Base-by-base conservation (phyloP, 2,797 vertebrate genomes). In the Holocentrus rufus region DNA sequence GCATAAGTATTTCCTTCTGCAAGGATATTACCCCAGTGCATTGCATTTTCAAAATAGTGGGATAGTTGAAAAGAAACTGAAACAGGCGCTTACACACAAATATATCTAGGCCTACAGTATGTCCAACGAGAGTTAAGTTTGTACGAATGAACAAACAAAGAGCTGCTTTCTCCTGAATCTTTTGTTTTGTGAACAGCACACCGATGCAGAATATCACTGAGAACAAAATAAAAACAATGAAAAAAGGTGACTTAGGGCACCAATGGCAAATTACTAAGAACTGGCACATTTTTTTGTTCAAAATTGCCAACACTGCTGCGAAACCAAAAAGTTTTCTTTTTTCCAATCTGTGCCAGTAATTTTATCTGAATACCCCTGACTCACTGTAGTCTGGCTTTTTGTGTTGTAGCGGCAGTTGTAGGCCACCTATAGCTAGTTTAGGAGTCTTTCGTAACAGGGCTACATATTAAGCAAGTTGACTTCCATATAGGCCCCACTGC, bases 401-500 rank as follows among this genome's bases (percentile, higher is more conserved):
- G 6, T 7, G n/a, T 58, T 59, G 5, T 27, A 27, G 25, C 25
- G 2, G 25, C 25, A 27, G 25, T 27, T 27, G 25, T 27, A 27
- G 25, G 25, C 2, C 8, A 30, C 30, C 49, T 77, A 34, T 3
- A 42, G 23, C 59, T 30, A 72, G 27, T 72, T 79, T 54, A 57
- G 22, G 31, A 14, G 11, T 20, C 69, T 8, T 7, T 59, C 11
- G 46, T 11, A 36, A 20, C n/a, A 11, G 18, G 8, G 1, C 31
- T 36, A 61, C 30, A 46, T 36, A 61, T 64, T 47, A 18, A 22
- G 49, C 53, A 20, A 1, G 4, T 36, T 18, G 3, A 69, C 62
- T 50, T 78, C 36, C 27, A 44, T 59, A 5, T 55, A 66, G 76
- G 70, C 77, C 84, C 66, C 67, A 49, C 46, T 46, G 47, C 69